Base-by-base conservation (phyloP, 2,797 vertebrate species). In the Sciurus carolinensis region DNA sequence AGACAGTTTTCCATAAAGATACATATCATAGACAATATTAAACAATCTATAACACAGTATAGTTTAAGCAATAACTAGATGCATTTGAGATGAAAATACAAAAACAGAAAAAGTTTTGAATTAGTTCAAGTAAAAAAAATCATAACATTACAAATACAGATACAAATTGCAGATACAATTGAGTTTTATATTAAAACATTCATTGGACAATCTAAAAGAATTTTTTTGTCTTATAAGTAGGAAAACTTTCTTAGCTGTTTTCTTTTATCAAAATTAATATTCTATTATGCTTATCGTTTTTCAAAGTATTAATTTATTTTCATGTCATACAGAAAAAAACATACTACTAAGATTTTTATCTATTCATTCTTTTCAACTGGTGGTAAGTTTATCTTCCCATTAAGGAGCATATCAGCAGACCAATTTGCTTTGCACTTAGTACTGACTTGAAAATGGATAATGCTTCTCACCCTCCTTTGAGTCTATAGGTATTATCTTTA, bases 311-410 rank as follows among this genome's bases (percentile, higher is more conserved):
- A 47, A 69, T 75, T 44, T n/a, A 82, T 71, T 84, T 97, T 42
- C 7, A 22, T 86, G 72, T 97, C 87, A 97, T 97, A 96, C 71
- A 97, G 95, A 94, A 96, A 62, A 97, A 96, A 96, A 96, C 20
- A 96, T 54, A 76, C 15, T 28, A 91, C 84, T 96, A 82, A 85
- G 79, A 95, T 93, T 98, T 94, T 97, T 81, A 95, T 92, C 85
- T 87, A 14, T 57, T 94, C 82, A 33, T 96, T 30, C 12, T 59
- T 82, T 91, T 93, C 47, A 96, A 92, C 71, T 87, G 79, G 91
- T 87, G 82, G 83, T 95, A 92, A 95, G 87, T 95, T 97, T 15
- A 52, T 87, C 95, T 3, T 64, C 62, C 69, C 59, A 22, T 95
- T 0, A 0, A 96, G 85, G 33, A 97, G 15, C 47, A 33, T 0